A percentile compares a stretch with the other conserved stretches of the same genome.
These are phyloP conservation scores for Hesperia comma DNA, from an alignment of 2,888 invertebrate genomes.

Conservation along the genomic window DNA sequence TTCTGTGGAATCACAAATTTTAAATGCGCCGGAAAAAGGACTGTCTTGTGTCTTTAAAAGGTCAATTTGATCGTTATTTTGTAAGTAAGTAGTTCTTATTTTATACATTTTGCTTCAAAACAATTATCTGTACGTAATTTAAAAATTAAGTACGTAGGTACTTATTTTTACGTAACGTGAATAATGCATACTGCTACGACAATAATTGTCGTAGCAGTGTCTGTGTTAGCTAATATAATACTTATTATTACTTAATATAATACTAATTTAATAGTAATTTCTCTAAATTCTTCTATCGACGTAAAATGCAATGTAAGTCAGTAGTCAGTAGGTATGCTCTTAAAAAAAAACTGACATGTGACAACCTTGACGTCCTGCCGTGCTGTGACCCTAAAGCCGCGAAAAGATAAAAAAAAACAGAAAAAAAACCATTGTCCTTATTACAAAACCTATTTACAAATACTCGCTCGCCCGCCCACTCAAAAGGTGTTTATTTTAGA, in stretches of 20 bases:
- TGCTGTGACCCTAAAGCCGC: slow-evolving; percentile 41
- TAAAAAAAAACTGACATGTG: slow-evolving; percentile 42
- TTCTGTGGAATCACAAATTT: slow-evolving; percentile 1
- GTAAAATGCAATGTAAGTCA: not conserved
- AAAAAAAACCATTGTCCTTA: slow-evolving; percentile 62
- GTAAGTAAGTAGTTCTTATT: too few relatives aligned
- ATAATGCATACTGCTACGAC: too few relatives aligned
- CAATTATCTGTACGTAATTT: too few relatives aligned
- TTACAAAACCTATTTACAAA: slow-evolving; percentile 82
- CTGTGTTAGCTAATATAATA: too few relatives aligned
- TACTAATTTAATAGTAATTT: too few relatives aligned
- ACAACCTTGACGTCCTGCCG: slow-evolving; percentile 43
- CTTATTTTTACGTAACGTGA: too few relatives aligned
- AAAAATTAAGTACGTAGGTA: too few relatives aligned
- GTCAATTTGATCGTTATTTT: not conserved
- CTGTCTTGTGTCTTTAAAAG: not conserved
- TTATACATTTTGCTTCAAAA: too few relatives aligned
- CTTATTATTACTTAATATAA: too few relatives aligned
- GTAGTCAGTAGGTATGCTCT: slow-evolving; percentile 1
- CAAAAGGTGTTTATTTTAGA: slow-evolving; percentile 83
- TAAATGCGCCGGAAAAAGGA: slow-evolving; percentile 1
- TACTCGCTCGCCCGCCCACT: slow-evolving; percentile 81
- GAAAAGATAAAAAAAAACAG: slow-evolving; percentile 53
- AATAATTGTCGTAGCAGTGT: too few relatives aligned
- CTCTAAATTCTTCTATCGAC: too few relatives aligned